Evolutionary conservation across 2,888 invertebrate genomes (phyloP).

Genomic region (Stratiomys singularior): DNA sequence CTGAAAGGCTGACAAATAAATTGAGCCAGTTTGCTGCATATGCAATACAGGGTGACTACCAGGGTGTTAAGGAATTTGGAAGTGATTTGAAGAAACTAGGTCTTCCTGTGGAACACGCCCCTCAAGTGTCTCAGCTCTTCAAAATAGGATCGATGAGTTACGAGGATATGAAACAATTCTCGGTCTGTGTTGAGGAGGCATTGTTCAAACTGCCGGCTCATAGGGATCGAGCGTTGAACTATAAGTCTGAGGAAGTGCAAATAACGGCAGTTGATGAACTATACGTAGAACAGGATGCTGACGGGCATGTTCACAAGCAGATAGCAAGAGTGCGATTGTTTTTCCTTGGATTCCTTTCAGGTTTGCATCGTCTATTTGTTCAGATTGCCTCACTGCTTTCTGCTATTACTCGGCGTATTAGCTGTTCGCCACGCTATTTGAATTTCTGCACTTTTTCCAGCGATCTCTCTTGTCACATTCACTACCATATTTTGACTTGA

Average conservation of each 20-base stretch:
- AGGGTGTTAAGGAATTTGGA: conserved; percentile 92
- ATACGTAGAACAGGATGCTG: conserved; percentile 86
- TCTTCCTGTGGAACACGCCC: conserved; percentile 96
- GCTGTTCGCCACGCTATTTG: background rate
- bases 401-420: background rate
- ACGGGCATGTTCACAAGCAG: conserved; percentile 86
- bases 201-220: conserved; percentile 86
- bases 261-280: conserved; percentile 93
- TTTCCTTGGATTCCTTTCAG: conserved; percentile 95
- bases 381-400: background rate
- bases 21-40: conserved; percentile 93
- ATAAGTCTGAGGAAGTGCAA: conserved; percentile 97
- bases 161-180: conserved; percentile 93
- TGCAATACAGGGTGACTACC: conserved; percentile 92
- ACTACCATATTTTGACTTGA: background rate
- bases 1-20: conserved; percentile 90
- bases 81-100: conserved; percentile 93
- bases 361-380: conserved; percentile 62
- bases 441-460: background rate
- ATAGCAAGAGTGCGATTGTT: conserved; percentile 95
- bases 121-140: conserved; percentile 93
- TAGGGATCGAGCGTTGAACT: conserved; percentile 87
- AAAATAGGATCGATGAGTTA: conserved; percentile 92
- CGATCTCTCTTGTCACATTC: background rate
- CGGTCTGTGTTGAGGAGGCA: conserved; percentile 90